Evolutionary conservation across 2,113 vertebrate genomes (phyloP), one percentile per base, ranked within the genome.

Genomic region (Strigops habroptila): DNA sequence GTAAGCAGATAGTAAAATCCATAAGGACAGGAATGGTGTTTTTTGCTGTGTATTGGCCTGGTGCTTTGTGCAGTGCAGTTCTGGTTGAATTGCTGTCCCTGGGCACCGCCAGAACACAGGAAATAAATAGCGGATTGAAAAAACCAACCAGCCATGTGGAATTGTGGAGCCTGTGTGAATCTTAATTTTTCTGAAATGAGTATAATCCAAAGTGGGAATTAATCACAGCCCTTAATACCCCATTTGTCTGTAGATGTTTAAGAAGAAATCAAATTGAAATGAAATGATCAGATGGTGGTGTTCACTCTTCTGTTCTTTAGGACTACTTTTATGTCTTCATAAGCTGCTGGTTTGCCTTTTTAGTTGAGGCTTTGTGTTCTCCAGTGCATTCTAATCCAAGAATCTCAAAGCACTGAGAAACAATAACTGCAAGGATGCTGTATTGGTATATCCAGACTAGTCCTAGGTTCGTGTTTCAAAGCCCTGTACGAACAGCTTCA

Each of bases 101-200:
- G 7, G 37, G 74, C 49, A 71, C 62, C 59, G 51, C 69, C 41
- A 77, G 63, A 91, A 74, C 81, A 53, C 59, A 79, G 67, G 59
- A 95, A 80, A 64, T 65, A 86, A 78, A 68, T 64, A 64, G 14
- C 76, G 27, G 2, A 67, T 90, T 87, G 84, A 73, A 76, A 79
- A 59, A 84, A 12, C 44, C 52, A 59, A 90, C 48, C 82, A 91
- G 52, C 28, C 12, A 0, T 65, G 37, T 89, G 78, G 89, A 92
- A 82, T 52, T 75, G 51, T 59, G 44, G 57, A 48, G 33, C 19
- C 53, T 92, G 43, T 81, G 37, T 78, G 55, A 71, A 74, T 86
- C 71, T 88, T 74, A 81, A 59, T 94, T 88, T 77, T 79, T 90
- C 88, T 76, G 80, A 90, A 85, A 69, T 41, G 35, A 88, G 74